Conservation (phyloP, 2,113 vertebrate species). For the Thamnaconus septentrionalis region DNA sequence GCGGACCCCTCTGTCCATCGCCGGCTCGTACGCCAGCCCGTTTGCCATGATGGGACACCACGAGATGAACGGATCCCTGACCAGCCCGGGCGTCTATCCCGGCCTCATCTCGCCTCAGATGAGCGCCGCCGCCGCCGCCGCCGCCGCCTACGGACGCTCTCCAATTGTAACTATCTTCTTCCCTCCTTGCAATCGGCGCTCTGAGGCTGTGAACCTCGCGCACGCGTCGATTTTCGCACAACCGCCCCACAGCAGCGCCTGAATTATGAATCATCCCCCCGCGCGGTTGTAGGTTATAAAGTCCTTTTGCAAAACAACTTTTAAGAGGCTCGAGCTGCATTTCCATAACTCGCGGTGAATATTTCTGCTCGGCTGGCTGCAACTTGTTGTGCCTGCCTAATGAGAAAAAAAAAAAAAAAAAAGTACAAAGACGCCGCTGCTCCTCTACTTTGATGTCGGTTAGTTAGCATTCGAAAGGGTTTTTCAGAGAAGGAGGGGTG, state of each 20-base stretch:
- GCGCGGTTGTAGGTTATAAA: constrained; percentile 3
- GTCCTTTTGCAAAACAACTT: constrained; percentile 32
- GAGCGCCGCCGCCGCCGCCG: constrained; percentile 80
- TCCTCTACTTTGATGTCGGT: constrained; percentile 62
- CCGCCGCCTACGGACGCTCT: constrained; percentile 87
- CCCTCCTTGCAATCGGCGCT: background rate
- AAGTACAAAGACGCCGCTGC: constrained; percentile 41
- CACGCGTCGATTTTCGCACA: constrained; percentile 6
- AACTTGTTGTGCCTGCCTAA: constrained; percentile 51
- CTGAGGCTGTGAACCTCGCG: background rate
- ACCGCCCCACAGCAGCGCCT: background rate
- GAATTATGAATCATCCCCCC: constrained; percentile 20
- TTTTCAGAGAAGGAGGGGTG: background rate
- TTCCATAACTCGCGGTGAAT: constrained; percentile 45
- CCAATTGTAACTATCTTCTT: constrained; percentile 84
- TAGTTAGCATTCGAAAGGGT: constrained; percentile 61
- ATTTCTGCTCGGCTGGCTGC: constrained; percentile 43
- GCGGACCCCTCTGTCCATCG: constrained; percentile 87
- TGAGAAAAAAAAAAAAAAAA: constrained; percentile 14
- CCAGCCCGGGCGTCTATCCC: constrained; percentile 87
- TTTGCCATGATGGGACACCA: constrained; percentile 97
- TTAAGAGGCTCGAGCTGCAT: constrained; percentile 31
- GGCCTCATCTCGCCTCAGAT: constrained; percentile 92
- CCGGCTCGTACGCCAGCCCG: constrained; percentile 85
- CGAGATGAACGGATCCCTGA: constrained; percentile 94